Base-by-base conservation (phyloP, 2,888 invertebrate species). In the Micropterix aruncella region DNA sequence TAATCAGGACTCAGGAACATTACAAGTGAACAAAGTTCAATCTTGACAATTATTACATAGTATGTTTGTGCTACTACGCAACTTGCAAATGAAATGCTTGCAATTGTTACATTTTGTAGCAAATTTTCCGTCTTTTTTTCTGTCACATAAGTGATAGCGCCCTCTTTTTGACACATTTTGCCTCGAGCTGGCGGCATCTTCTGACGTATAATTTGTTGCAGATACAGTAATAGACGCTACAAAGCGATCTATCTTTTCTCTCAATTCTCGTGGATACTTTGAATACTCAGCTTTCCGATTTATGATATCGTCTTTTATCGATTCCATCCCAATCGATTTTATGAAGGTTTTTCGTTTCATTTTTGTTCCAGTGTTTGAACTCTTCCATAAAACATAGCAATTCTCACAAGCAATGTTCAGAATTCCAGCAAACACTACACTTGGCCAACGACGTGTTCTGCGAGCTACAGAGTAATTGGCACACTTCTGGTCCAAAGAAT, bases 251-350 rank as follows among this genome's bases (percentile, higher is more conserved):
- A 7, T 27, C 36, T 27, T 27, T 27, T 27, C n/a, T 9, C 36
- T n/a, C n/a, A 12, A 27, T 9, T 27, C 36, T 27, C 36, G 7
- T 27, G 36, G 12, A 12, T 27, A 27, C 36, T 27, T 27, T n/a
- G 36, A 27, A 27, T 27, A 27, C 36, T 27, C 36, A 27, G 36
- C 36, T 27, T 27, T 27, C 7, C 36, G 36, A 27, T n/a, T 27
- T 27, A 27, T 27, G 36, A 27, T n/a, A 12, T 27, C 7, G 7
- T 27, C 36, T 9, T 27, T 27, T 27, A 27, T 27, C n/a, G 12
- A 27, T 27, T 27, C 36, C 36, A 27, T 27, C 36, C 36, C 36
- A 27, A 27, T 27, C n/a, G 36, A 27, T 27, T 27, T 27, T 27
- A 27, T 9, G 36, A 9, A 27, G 36, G 7, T 27, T 27, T 27